Conservation (phyloP, 2,888 invertebrate genomes). For the Podotricha telesiphe region DNA sequence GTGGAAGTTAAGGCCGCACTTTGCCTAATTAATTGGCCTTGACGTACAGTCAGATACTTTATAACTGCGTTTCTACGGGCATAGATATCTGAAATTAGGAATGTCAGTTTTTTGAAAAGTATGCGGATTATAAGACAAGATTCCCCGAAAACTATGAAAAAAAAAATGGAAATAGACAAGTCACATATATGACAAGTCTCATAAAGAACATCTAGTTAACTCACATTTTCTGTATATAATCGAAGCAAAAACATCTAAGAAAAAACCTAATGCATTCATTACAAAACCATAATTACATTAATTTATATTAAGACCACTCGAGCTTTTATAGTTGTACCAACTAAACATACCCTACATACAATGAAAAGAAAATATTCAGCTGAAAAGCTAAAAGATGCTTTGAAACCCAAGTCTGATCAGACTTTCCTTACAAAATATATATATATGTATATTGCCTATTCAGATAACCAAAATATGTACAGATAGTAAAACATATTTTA, state of each 20-base stretch:
- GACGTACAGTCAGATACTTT: too few relatives aligned
- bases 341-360: neutral
- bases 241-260: neutral
- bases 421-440: conserved; percentile 5
- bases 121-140: too few relatives aligned
- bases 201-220: too few relatives aligned
- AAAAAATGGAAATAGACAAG: too few relatives aligned
- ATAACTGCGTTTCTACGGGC: too few relatives aligned
- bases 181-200: too few relatives aligned
- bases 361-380: conserved; percentile 12
- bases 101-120: too few relatives aligned
- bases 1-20: too few relatives aligned
- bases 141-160: too few relatives aligned
- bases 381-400: conserved; percentile 28
- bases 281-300: too few relatives aligned
- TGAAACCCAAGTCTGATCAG: conserved; percentile 13
- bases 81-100: too few relatives aligned
- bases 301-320: neutral
- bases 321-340: conserved; percentile 1
- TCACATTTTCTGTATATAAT: neutral
- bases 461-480: conserved; percentile 11
- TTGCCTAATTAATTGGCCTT: too few relatives aligned
- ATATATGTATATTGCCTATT: conserved; percentile 11
- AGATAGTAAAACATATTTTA: neutral
- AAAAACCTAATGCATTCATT: neutral